A percentile compares a stretch with the other conserved stretches of the same genome.
phyloP scores from a whole-genome alignment of 2,113 vertebrate genomes.

The Himantopus leucocephalus region DNA sequence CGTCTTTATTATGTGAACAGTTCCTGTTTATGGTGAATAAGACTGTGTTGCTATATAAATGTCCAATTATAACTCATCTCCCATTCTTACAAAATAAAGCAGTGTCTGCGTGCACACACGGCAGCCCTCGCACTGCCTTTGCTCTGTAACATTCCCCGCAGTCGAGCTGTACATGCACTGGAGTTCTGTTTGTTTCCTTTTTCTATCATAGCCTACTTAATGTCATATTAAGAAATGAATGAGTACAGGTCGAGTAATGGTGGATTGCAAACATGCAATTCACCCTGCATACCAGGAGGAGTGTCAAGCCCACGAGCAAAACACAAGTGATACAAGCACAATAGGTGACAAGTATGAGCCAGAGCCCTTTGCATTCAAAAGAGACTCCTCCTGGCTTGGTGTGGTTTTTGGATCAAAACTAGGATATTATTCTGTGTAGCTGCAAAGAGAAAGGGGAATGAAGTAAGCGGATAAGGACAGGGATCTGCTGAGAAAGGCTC shows the following conservation, averaged over 20 bases:
- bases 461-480: not conserved
- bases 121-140: not conserved
- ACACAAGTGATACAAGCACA: not conserved
- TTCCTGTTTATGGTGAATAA: not conserved
- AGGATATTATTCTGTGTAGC: not conserved
- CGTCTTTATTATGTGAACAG: not conserved
- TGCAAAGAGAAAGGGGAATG: not conserved
- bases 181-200: not conserved
- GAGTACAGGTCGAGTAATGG: not conserved
- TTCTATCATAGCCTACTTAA: not conserved
- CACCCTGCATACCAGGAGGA: not conserved
- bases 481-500: not conserved
- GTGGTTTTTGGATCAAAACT: not conserved
- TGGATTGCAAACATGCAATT: not conserved
- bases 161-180: not conserved
- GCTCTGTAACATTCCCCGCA: not conserved
- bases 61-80: not conserved
- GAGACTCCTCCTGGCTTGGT: not conserved
- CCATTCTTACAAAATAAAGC: not conserved
- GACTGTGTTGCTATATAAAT: not conserved
- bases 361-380: not conserved
- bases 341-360: not conserved
- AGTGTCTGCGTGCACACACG: fast-evolving
- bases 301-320: not conserved
- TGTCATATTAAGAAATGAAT: not conserved